Conservation (phyloP, 23 tunicate genomes). For the Phallusia fumigata region DNA sequence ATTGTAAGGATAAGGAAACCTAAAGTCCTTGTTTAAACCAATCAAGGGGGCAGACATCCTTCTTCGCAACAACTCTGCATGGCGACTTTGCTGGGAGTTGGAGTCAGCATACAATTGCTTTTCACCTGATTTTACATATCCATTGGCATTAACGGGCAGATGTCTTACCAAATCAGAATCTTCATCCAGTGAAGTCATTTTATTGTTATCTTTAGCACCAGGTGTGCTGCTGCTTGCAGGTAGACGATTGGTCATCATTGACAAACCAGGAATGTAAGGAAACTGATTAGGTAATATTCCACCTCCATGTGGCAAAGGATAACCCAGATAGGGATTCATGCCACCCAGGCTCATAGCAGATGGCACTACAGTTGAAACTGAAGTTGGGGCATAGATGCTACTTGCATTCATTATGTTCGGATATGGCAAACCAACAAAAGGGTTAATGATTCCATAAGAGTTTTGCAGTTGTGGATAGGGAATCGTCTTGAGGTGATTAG, state of each 20-base stretch:
- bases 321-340: slow-evolving; percentile 14
- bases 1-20: slow-evolving; percentile 34
- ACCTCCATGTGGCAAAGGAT: background rate
- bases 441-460: background rate
- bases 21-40: slow-evolving; percentile 24
- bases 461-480: background rate
- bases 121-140: background rate
- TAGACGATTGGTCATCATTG: background rate
- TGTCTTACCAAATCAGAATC: too few relatives aligned
- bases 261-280: slow-evolving; percentile 8
- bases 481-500: background rate
- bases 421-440: slow-evolving; percentile 6
- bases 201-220: background rate
- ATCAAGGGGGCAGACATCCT: slow-evolving; percentile 44
- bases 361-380: background rate
- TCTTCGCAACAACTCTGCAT: slow-evolving; percentile 22
- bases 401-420: slow-evolving; percentile 1
- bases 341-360: background rate
- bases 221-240: background rate
- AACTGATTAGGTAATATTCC: background rate
- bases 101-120: background rate
- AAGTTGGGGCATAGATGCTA: background rate
- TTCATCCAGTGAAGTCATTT: background rate
- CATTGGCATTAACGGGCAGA: background rate
- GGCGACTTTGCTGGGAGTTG: background rate